Evolutionary conservation across 2,888 invertebrate genomes (phyloP), one percentile per base, ranked within the genome.

Genomic region (Adineta ricciae): DNA sequence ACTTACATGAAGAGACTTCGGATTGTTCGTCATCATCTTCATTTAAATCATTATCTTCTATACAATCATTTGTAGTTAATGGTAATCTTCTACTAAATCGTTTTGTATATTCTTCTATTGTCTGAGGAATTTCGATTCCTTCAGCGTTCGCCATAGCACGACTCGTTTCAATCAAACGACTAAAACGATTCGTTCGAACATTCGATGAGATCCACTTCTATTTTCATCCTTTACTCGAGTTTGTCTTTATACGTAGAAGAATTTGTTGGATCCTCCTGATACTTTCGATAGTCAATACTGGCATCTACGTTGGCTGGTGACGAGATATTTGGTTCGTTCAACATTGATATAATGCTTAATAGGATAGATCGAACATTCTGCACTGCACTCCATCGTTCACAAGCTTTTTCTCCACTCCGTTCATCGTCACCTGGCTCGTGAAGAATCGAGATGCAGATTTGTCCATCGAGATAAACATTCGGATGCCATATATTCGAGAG

Each of bases 341-440:
- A n/a, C 78, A 78, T 73, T 38, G 73, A 73, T 3, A 73, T 73
- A 24, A 73, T 73, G 9, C 38, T 38, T 73, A 73, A 73, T 36
- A 73, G 41, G 41, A 73, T 73, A 73, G 73, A 73, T 41, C 73
- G 73, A 73, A 73, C 73, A 73, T 73, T 73, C 41, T 73, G 73
- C 24, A 11, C 73, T 24, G n/a, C 73, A 73, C 73, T 73, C 73
- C 73, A 73, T 73, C 73, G 36, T 73, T 73, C 73, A 73, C 73
- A 73, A 8, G 73, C 73, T 73, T 73, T 19, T 38, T 73, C 73
- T 24, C 73, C 73, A 36, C 38, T 38, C 21, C 38, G 73, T 73
- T 73, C 73, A 73, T 78, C 78, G 24, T 78, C 78, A 41, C 78
- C 78, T 78, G 78, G 78, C 9, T 38, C 78, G n/a, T 78, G 78